These are phyloP conservation scores for Ptiloglossa arizonensis DNA, from an alignment of 1,140 invertebrate species.

Conservation along the genomic window DNA sequence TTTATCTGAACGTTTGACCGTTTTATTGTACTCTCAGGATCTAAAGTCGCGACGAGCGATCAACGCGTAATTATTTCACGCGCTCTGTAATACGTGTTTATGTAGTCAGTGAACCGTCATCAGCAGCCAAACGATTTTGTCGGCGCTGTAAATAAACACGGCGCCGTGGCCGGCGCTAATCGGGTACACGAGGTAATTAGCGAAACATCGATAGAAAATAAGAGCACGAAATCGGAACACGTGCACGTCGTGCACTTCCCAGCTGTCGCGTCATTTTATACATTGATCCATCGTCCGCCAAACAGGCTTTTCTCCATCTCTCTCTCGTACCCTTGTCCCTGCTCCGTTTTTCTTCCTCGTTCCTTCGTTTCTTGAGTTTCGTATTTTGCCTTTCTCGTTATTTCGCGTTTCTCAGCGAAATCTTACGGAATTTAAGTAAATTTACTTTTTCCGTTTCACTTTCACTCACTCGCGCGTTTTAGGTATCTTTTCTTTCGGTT, in stretches of 20 bases:
- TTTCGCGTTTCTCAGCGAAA: neutral
- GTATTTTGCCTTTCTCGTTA: neutral
- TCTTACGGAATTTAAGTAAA: too few relatives aligned
- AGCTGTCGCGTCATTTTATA: conserved; percentile 54
- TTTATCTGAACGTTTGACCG: too few relatives aligned
- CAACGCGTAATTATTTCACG: too few relatives aligned
- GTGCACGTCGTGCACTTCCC: conserved; percentile 34
- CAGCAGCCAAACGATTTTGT: neutral
- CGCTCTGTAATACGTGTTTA: neutral
- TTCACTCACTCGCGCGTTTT: too few relatives aligned
- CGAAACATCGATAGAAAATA: conserved; percentile 21
- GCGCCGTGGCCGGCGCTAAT: neutral
- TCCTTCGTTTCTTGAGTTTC: neutral
- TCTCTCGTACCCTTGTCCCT: neutral
- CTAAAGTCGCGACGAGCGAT: too few relatives aligned
- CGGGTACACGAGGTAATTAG: conserved; percentile 16
- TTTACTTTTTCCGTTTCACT: too few relatives aligned
- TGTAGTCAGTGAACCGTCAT: neutral
- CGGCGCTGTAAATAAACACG: neutral
- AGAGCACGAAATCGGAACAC: conserved; percentile 18
- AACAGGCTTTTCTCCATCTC: conserved; percentile 9
- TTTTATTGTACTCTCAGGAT: too few relatives aligned
- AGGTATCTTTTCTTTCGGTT: too few relatives aligned
- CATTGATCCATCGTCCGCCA: conserved; percentile 25
- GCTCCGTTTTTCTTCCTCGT: neutral